phyloP scores from a whole-genome alignment of 2,797 vertebrate genomes.

The Pangasius djambal region DNA sequence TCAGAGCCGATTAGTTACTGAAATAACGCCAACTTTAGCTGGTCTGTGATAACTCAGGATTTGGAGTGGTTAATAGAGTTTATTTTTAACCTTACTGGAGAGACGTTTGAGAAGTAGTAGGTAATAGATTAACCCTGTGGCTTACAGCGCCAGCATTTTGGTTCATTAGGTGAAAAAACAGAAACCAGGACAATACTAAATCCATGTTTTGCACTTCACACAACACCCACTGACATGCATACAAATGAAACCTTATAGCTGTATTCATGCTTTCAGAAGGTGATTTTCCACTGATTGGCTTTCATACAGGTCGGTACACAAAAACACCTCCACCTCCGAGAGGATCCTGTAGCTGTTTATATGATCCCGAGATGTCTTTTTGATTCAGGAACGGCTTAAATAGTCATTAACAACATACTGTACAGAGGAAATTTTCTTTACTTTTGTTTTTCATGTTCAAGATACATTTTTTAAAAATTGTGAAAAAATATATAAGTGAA shows the following conservation, averaged over 20 bases:
- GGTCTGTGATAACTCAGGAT: neutral
- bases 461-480: no score
- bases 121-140: no score
- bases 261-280: neutral
- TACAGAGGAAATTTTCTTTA: neutral
- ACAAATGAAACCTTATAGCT: conserved; percentile 10
- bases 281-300: conserved; percentile 16
- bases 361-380: no score
- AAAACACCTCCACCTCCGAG: neutral
- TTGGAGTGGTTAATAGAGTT: neutral
- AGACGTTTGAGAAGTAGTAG: no score
- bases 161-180: neutral
- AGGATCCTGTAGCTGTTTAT: neutral
- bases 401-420: neutral
- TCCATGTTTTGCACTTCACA: neutral
- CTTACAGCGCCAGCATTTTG: neutral
- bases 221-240: neutral
- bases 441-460: neutral
- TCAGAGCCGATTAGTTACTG: neutral
- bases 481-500: neutral
- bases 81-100: neutral
- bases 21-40: neutral
- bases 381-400: neutral
- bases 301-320: conserved; percentile 6
- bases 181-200: neutral